Conservation (phyloP, 2,113 vertebrate genomes). For the Grallaria varia region DNA sequence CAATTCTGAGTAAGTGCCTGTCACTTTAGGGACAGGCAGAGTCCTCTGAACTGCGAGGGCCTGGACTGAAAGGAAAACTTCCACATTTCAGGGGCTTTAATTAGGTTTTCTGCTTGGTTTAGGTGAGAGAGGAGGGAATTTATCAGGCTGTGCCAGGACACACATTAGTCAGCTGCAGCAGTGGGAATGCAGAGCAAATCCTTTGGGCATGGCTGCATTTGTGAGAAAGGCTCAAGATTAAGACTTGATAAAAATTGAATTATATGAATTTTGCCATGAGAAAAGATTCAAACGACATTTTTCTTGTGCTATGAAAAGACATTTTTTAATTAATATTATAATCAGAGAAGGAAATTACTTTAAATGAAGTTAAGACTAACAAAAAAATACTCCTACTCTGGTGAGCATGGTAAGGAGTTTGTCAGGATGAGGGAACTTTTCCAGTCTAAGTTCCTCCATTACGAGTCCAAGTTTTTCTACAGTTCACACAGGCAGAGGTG, state of each 20-base stretch:
- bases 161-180: background rate
- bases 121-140: background rate
- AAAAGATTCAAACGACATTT: background rate
- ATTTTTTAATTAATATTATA: background rate
- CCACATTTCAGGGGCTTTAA: background rate
- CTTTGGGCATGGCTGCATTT: background rate
- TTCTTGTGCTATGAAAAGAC: background rate
- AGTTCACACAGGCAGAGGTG: background rate
- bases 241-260: background rate
- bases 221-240: background rate
- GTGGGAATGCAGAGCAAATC: background rate
- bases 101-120: background rate
- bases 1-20: conserved; percentile 90
- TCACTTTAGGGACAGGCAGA: rapidly evolving
- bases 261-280: background rate
- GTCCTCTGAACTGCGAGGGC: no score
- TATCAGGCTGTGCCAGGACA: background rate
- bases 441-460: background rate
- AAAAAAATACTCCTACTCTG: background rate
- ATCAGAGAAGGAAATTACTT: background rate
- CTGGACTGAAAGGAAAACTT: background rate
- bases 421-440: background rate
- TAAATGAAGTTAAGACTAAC: background rate
- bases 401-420: background rate
- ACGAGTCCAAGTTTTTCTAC: background rate